Evolutionary conservation across 2,113 vertebrate species (phyloP), one percentile per base, ranked within the genome.

Genomic region (Capreolus pygargus): DNA sequence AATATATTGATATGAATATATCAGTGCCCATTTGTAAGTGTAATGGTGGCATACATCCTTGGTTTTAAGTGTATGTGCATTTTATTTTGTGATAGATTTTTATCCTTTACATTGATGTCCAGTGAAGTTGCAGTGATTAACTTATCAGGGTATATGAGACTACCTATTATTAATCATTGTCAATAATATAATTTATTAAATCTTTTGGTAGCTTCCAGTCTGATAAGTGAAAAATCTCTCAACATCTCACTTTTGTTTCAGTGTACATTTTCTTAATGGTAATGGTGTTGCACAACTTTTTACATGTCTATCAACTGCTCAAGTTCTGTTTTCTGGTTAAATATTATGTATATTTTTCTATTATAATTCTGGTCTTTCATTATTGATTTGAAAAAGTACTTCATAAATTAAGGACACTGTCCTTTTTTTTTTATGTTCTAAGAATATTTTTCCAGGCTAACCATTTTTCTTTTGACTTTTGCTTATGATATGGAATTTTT

Each of bases 141-240:
- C 45, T 96, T 14, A 93, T 96, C 27, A 84, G 54, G 43, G 14
- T 54, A 82, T 90, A 90, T 83, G 39, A 88, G 21, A 78, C 33
- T 82, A 19, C 7, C 43, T 70, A 58, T 94, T 64, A 27, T 94
- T 88, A 97, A 96, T 36, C 17, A 93, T 84, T 88, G 28, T 76
- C 92, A 95, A 92, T 87, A 86, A 64, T 92, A 87, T 90, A 94
- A 93, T 95, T 92, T 95, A 91, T 93, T 95, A 91, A 91, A 7
- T 95, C 16, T 86, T 94, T 95, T 64, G 28, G 39, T 95, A 96
- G 60, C 30, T 90, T 95, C 64, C 11, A 90, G 12, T 90, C 17
- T 85, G 45, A 60, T 92, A 86, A 76, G 43, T 85, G 7, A 92
- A 96, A 98, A 92, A 55, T 50, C 70, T 76, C 23, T 27, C 70